Conservation (phyloP, 2,888 invertebrate species). For the Pachymerium ferrugineum region DNA sequence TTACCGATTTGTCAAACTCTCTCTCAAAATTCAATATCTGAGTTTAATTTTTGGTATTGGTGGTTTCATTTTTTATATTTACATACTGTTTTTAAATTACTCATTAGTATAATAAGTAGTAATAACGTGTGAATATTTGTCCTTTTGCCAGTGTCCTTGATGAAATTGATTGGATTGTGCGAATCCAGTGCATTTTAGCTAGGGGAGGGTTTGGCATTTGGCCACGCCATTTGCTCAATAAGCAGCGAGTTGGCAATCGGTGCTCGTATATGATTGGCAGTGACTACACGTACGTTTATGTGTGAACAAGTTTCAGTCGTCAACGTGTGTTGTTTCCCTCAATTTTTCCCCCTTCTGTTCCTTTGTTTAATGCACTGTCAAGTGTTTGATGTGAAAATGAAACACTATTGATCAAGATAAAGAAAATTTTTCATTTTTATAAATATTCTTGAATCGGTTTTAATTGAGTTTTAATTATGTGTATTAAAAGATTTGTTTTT, state of each 20-base stretch:
- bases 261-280: not conserved
- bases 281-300: too few relatives aligned
- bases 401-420: too few relatives aligned
- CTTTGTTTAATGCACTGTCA: not conserved
- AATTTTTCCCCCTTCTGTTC: too few relatives aligned
- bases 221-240: slow-evolving; percentile 9
- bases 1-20: too few relatives aligned
- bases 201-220: slow-evolving; percentile 6
- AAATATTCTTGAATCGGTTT: too few relatives aligned
- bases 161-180: not conserved
- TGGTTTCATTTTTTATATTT: too few relatives aligned
- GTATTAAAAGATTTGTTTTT: not conserved
- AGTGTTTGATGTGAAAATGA: not conserved
- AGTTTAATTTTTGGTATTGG: too few relatives aligned
- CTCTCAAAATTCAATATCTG: too few relatives aligned
- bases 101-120: too few relatives aligned
- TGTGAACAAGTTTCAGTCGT: not conserved
- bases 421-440: not conserved
- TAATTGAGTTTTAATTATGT: not conserved
- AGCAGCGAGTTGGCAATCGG: not conserved
- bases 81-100: too few relatives aligned
- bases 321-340: not conserved
- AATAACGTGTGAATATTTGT: not conserved
- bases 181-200: too few relatives aligned
- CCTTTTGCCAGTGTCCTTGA: not conserved